Percentiles rank a stretch among this genome's conserved stretches.
Evolutionary conservation across 2,113 vertebrate species (phyloP).

Genomic region (Panurus biarmicus): DNA sequence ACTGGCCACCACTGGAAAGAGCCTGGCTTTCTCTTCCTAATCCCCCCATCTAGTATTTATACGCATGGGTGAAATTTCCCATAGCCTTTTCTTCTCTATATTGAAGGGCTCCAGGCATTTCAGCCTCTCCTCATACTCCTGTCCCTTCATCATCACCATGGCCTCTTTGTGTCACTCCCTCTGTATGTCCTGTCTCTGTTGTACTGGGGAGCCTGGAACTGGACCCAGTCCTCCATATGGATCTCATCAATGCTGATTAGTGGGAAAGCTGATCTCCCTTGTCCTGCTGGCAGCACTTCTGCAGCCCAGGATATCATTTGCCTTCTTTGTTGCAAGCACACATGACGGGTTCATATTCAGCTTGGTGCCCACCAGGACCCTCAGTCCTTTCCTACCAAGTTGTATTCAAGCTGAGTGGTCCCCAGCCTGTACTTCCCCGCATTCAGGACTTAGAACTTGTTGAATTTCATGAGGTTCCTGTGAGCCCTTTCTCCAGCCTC

Average conservation of each 20-base stretch:
- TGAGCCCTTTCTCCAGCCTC: background rate
- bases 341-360: background rate
- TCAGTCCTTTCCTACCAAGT: background rate
- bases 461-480: background rate
- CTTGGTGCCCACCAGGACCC: background rate
- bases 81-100: background rate
- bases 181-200: background rate
- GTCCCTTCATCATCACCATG: background rate
- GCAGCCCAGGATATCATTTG: background rate
- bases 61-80: background rate
- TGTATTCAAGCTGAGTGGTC: background rate
- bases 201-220: background rate
- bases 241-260: background rate
- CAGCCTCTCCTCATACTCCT: background rate
- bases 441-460: background rate
- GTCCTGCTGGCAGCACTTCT: background rate
- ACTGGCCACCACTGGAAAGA: background rate
- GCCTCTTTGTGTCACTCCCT: fast-evolving
- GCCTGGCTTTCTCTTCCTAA: background rate
- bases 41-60: background rate
- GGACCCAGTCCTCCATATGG: background rate
- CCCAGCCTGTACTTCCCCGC: background rate
- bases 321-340: background rate
- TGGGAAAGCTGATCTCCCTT: background rate
- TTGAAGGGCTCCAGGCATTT: background rate